Evolutionary conservation across 1,140 invertebrate species (phyloP), one percentile per base, ranked within the genome.

Genomic region (Drosophila persimilis): DNA sequence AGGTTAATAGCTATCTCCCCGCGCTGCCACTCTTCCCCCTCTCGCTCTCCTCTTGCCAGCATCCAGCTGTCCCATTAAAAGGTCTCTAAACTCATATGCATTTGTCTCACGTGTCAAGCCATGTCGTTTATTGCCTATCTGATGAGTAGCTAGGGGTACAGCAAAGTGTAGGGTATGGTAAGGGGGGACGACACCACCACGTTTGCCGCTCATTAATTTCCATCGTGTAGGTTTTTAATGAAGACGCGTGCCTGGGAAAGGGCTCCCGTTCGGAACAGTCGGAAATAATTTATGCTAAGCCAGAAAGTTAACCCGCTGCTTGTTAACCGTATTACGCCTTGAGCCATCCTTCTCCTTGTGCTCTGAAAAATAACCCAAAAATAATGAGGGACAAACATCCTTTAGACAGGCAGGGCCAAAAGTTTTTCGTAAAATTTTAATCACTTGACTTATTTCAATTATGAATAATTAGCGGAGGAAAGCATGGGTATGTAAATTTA

Each of bases 211-310:
- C 80, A 86, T 85, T 85, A 85, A 85, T 86, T 85, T 86, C 66
- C 80, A 77, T 59, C 80, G 67, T 85, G 80, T 76, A 77, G 70
- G 73, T 85, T 85, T 85, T 86, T 85, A 86, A 86, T 85, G 81
- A 86, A 80, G 81, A 74, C 77, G 73, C 69, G 77, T 77, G 67
- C 59, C 59, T 73, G 79, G 44, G 29, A 47, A 47, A 50, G 24
- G 41, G 44, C 54, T 72, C 63, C 31, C 43, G 58, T 13, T 29
- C 26, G 24, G 47, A 39, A 48, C 43, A 59, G 72, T 58, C 62
- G 35, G 47, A 47, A 64, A 80, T 81, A 86, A 86, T 88, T 85
- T 81, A 86, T 81, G 81, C 53, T 81, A 81, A 86, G 64, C 81
- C 83, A 15, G 64, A 80, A 86, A 86, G 80, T 81, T 86, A 85